Percentiles rank a stretch among this genome's conserved stretches.
Conservation (phyloP, 2,797 vertebrate genomes). For the Sebastes matsubarae region DNA sequence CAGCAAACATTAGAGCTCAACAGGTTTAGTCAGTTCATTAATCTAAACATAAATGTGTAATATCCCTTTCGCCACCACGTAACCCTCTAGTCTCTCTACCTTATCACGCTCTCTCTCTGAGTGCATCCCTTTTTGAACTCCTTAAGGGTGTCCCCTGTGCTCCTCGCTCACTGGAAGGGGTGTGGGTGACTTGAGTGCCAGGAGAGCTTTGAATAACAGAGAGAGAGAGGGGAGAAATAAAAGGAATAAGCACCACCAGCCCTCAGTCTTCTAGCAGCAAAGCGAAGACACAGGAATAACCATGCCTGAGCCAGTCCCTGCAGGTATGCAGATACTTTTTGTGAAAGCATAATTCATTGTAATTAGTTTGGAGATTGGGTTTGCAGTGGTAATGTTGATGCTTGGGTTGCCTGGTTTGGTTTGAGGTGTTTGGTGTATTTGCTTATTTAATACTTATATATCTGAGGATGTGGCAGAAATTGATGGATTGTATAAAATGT, state of each 20-base stretch:
- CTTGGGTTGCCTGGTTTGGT: background rate
- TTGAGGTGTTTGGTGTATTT: constrained; percentile 10
- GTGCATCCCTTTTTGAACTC: constrained; percentile 54
- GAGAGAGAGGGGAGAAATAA: constrained; percentile 73
- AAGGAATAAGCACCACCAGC: constrained; percentile 72
- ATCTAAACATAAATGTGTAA: constrained; percentile 38
- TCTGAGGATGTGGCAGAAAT: constrained; percentile 10
- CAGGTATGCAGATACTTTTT: constrained; percentile 71
- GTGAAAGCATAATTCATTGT: constrained; percentile 45
- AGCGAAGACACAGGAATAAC: constrained; percentile 74
- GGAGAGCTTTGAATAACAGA: constrained; percentile 77
- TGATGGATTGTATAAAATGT: background rate
- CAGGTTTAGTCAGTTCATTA: constrained; percentile 56
- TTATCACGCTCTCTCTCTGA: constrained; percentile 26
- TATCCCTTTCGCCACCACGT: constrained; percentile 37
- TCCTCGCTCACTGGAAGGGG: constrained; percentile 66
- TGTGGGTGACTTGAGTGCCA: constrained; percentile 76
- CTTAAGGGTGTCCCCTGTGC: constrained; percentile 45
- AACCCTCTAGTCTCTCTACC: constrained; percentile 27
- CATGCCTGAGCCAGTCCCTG: constrained; percentile 74
- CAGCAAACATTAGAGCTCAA: constrained; percentile 16
- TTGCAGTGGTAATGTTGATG: constrained; percentile 4
- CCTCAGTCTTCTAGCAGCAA: constrained; percentile 67
- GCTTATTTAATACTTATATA: background rate
- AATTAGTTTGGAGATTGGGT: constrained; percentile 44